Evolutionary conservation across 2,113 vertebrate genomes (phyloP), one percentile per base, ranked within the genome.

Genomic region (Callionymus lyra): DNA sequence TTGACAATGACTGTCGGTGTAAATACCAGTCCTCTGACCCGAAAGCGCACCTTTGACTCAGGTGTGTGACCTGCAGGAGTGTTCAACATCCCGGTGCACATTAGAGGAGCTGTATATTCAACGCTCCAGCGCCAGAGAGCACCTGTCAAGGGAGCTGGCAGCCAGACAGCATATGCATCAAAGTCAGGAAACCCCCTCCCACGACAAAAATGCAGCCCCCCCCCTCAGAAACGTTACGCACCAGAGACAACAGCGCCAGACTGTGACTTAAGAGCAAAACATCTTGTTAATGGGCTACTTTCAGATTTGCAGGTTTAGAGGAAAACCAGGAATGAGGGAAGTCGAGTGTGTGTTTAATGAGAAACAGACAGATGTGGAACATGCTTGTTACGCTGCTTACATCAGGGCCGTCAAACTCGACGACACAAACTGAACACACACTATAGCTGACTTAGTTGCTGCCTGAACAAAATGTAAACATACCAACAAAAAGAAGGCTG

Each of bases 121-220:
- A 59, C 50, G 40, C 39, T 36, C 31, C 21, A 55, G 37, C 21
- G 19, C 50, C 44, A 47, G 42, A 63, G 50, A 70, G 31, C 53
- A 62, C 60, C 60, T 63, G 59, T 66, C 68, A 57, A 50, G 12
- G 32, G 65, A 53, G 47, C 34, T 12, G 2, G 32, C 40, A 48
- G 58, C n/a, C 59, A 53, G 41, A 49, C 44, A 32, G 37, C n/a
- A 19, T 38, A 60, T 56, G 56, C 34, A 65, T 72, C 59, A 76
- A 65, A 59, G 61, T 50, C 51, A 68, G 63, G 66, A 59, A 70
- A 73, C 54, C 18, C 49, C 51, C n/a, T n/a, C n/a, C n/a, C n/a
- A n/a, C n/a, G n/a, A n/a, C 41, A 58, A 50, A 38, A 60, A 64
- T 12, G 13, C 21, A 36, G 42, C 50, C 56, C 19, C 15, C 19